Base-by-base conservation (phyloP, 2,888 invertebrate genomes). In the Hetaerina titia region DNA sequence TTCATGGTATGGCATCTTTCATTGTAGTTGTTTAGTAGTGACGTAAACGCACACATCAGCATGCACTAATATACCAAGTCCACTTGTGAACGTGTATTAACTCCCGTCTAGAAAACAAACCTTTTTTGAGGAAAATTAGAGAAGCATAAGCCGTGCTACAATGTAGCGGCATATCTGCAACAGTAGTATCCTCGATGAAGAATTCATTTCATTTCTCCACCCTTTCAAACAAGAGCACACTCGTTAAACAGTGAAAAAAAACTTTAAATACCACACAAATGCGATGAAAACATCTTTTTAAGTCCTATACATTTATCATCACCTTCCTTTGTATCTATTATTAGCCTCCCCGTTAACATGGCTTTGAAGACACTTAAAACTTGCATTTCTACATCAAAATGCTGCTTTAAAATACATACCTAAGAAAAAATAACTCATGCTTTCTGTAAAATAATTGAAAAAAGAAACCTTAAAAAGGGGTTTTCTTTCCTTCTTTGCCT, bases 291-390 rank as follows among this genome's bases (percentile, higher is more conserved):
- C 25, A 81, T 31, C 25, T 81, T 31, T 81, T 31, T 2, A 25
- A 13, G 81, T 81, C 81, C 31, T 81, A 2, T 13, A 25, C 1
- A 22, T 31, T 81, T 31, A 22, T 81, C 81, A 81, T 81, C 31
- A 13, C 81, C 45, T 81, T 15, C 31, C 31, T 81, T 81, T 81
- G 31, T 13, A 31, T 15, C 13, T 31, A 81, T 81, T 31, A 81
- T 31, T 81, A 81, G 81, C 81, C 81, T 81, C 81, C 81, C 81
- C 81, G 81, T 81, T 81, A 81, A 81, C 81, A 81, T 81, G 81
- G 81, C 81, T 81, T 81, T 81, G 81, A 81, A 31, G 25, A 81
- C 81, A 81, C 25, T 81, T 31, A 31, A 81, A 81, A 25, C 81
- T 81, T 6, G 81, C 25, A 81, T 81, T 81, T 81, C 81, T 81